A percentile compares a stretch with the other conserved stretches of the same genome.
Conservation (phyloP, 92 coral and sea anemone genomes). For the Zoanthus sansibaricus region DNA sequence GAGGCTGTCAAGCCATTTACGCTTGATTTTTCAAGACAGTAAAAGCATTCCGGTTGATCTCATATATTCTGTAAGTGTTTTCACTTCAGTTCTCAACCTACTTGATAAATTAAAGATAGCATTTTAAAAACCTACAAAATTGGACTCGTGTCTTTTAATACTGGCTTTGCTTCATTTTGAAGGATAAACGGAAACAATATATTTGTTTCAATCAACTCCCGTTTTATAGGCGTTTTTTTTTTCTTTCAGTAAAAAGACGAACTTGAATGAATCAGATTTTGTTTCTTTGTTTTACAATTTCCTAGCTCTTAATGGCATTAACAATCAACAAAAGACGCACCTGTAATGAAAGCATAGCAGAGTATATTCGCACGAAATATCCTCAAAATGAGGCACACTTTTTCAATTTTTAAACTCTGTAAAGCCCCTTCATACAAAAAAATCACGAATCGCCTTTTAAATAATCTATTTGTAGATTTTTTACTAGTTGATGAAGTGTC, state of each 20-base stretch:
- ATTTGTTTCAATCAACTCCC: background rate
- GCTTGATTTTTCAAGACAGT: background rate
- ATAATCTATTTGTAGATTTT: too few relatives aligned
- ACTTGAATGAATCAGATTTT: background rate
- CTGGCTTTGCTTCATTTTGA: background rate
- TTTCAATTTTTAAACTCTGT: background rate
- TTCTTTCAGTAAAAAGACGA: background rate
- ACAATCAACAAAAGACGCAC: background rate
- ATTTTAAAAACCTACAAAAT: background rate
- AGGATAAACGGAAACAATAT: background rate
- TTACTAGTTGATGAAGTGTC: too few relatives aligned
- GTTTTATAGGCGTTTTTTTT: background rate
- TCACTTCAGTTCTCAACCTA: background rate
- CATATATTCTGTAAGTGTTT: background rate
- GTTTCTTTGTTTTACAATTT: background rate
- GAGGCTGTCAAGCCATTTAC: background rate
- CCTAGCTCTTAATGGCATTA: background rate
- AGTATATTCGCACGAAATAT: background rate
- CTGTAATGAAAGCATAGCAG: background rate
- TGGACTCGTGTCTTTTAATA: background rate
- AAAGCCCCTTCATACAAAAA: background rate
- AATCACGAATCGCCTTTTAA: too few relatives aligned
- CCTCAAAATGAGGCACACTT: background rate
- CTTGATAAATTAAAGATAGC: background rate
- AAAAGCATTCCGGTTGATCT: background rate